Evolutionary conservation across 2,888 invertebrate species (phyloP), one percentile per base, ranked within the genome.

Genomic region (Caenorhabditis sinica): DNA sequence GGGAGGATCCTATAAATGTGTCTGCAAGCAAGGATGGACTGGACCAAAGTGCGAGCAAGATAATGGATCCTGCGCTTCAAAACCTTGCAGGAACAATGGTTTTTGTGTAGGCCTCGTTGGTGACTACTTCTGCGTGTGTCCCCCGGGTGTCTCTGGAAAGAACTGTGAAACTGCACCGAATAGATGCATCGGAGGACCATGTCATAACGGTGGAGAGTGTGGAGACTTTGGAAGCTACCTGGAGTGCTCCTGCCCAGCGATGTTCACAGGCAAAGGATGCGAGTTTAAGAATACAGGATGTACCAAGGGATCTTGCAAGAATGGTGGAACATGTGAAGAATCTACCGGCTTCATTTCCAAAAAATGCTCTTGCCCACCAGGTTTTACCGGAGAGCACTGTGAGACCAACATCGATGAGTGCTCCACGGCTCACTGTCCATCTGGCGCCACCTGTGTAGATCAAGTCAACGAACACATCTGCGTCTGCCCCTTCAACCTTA

Each of bases 111-210:
- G 97, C 91, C 95, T 96, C 88, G 96, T 96, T 0, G 96, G 96
- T 92, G 96, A 96, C 92, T 96, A 95, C 93, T 96, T 96, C 95
- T 96, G 96, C 93, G 96, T 96, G 20, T 92, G 92, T 82, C 91
- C 92, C 6, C 90, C 90, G 25, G 92, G 97, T 90, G 97, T 97
- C 0, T 97, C 97, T 92, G 98, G 97, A 13, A 97, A 97, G 93
- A 96, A 97, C 93, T 98, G 98, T 93, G 97, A 97, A 94, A 97
- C 97, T 0, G 97, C 97, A 0, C 97, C 97, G 3, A 97, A 97
- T 93, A 95, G 97, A 87, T 97, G 97, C 93, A 96, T 97, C 83
- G 97, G 97, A 33, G 96, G 96, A 91, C 97, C 97, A 5, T 98
- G 97, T 93, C 97, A 97, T 96, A 97, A 98, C 92, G 96, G 96